Percentiles rank a stretch among this genome's conserved stretches.
Conservation (phyloP, 2,797 vertebrate genomes). For the Echeneis naucrates region DNA sequence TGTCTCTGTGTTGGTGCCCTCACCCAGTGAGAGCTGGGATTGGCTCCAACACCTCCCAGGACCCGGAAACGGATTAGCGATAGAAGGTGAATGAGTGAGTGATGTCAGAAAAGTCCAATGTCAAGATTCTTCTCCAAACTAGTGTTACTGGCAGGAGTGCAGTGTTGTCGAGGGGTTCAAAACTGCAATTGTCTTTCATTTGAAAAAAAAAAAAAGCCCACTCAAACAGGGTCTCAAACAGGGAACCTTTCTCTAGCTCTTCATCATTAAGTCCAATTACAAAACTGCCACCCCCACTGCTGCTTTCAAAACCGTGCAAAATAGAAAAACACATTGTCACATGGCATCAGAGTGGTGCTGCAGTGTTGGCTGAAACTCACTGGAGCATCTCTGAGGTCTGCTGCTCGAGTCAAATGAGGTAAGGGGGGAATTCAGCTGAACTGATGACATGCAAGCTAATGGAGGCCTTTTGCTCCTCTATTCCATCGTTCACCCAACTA, state of each 20-base stretch:
- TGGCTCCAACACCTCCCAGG: too few relatives aligned
- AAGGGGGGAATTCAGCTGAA: conserved; percentile 44
- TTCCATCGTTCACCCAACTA: conserved; percentile 4
- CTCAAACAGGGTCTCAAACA: conserved; percentile 27
- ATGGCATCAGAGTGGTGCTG: conserved; percentile 65
- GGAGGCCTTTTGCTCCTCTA: conserved; percentile 5
- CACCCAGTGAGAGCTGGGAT: too few relatives aligned
- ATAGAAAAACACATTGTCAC: conserved; percentile 80
- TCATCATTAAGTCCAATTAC: conserved; percentile 83
- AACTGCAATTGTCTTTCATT: conserved; percentile 3
- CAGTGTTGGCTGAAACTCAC: conserved; percentile 68
- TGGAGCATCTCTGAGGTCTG: conserved; percentile 68
- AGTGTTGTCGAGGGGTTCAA: conserved; percentile 16
- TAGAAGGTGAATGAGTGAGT: too few relatives aligned
- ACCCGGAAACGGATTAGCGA: too few relatives aligned
- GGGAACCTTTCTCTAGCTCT: conserved; percentile 21
- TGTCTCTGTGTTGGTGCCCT: too few relatives aligned
- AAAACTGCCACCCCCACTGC: conserved; percentile 63
- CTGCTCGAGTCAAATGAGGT: conserved; percentile 58
- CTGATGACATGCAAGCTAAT: conserved; percentile 10
- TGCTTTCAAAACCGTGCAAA: conserved; percentile 53
- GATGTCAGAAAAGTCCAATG: too few relatives aligned
- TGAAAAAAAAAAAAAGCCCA: conserved; percentile 4
- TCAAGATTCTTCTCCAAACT: too few relatives aligned
- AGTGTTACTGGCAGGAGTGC: neutral